Evolutionary conservation across 2,113 vertebrate species (phyloP), one percentile per base, ranked within the genome.

Genomic region (Lipophrys pholis): DNA sequence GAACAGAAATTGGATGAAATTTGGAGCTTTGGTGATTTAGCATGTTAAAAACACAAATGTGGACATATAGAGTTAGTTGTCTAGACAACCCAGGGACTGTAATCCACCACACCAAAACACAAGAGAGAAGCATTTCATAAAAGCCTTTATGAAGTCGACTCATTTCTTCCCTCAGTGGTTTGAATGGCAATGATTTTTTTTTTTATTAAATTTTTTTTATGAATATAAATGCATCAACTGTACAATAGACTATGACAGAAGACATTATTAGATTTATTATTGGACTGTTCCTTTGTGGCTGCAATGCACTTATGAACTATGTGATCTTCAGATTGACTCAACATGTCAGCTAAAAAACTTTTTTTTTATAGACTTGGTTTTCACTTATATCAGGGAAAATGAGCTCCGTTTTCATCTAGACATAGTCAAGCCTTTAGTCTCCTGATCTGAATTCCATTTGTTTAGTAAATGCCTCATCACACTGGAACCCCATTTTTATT

Each of bases 261-360:
- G 51, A 30, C 14, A 74, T 78, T 42, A 54, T 14, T 40, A 17
- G 16, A 58, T 67, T 76, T 57, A 80, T 42, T 70, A 77, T 57
- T 74, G 15, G 45, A 80, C 60, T 40, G 40, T 49, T 51, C 14
- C 40, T 16, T 30, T 57, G 50, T 42, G 42, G 70, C 53, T 54
- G 43, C 60, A 48, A 50, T 41, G n/a, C 41, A 49, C 43, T 70
- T 74, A 54, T 61, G 45, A 73, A 54, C 41, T 58, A 59, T 9
- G 35, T 45, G 35, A 11, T 15, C 21, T 57, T 51, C 38, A 41
- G 21, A 63, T 45, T 1, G 10, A 51, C 39, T 57, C 35, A 30
- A 69, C 36, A 72, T 40, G n/a, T 48, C n/a, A 52, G 16, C 40
- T 61, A 9, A 1, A 56, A 58, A 46, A 39, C 11, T 30, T 30